Evolutionary conservation across 2,888 invertebrate species (phyloP).

Genomic region (Halocaridina rubra): DNA sequence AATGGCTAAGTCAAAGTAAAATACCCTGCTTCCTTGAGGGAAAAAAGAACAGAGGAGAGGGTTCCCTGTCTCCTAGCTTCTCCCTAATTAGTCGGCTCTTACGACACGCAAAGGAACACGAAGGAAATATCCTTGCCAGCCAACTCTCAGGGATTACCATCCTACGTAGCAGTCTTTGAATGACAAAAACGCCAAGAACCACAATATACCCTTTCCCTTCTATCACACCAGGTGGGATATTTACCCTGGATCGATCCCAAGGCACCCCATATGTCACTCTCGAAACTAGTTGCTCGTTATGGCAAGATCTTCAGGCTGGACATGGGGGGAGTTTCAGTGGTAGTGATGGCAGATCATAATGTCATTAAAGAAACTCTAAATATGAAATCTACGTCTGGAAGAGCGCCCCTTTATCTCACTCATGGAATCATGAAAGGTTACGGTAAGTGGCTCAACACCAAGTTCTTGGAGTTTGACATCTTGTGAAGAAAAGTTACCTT

Average conservation of each 20-base stretch:
- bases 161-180: too few relatives aligned
- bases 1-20: too few relatives aligned
- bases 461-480: neutral
- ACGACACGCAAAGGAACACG: too few relatives aligned
- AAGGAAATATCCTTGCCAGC: too few relatives aligned
- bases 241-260: slow-evolving; percentile 78
- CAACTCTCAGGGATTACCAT: too few relatives aligned
- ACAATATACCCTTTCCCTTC: neutral
- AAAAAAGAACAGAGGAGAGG: too few relatives aligned
- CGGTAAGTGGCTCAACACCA: neutral
- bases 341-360: slow-evolving; percentile 81
- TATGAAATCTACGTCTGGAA: slow-evolving; percentile 79
- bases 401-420: slow-evolving; percentile 85
- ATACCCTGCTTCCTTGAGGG: too few relatives aligned
- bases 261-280: slow-evolving; percentile 80
- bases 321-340: slow-evolving; percentile 81
- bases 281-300: slow-evolving; percentile 76
- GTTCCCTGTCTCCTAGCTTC: too few relatives aligned
- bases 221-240: slow-evolving; percentile 74
- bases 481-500: neutral
- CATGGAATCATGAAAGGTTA: slow-evolving; percentile 69
- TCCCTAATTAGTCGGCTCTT: too few relatives aligned
- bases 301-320: slow-evolving; percentile 79
- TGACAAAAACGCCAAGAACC: too few relatives aligned
- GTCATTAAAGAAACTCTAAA: slow-evolving; percentile 80